Base-by-base conservation (phyloP, 2,888 invertebrate genomes). In the Leucophora obtusa region DNA sequence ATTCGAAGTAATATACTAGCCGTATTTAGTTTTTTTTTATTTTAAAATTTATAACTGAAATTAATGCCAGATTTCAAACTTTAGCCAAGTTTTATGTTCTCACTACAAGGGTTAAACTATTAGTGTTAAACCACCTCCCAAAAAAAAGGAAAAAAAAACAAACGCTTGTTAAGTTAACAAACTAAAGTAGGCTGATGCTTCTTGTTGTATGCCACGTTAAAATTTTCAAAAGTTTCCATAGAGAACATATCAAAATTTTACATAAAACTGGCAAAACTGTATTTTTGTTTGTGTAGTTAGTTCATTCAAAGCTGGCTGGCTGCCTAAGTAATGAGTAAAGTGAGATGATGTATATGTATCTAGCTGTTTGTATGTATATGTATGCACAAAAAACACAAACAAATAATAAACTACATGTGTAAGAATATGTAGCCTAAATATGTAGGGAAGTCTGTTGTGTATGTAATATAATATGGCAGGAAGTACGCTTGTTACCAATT, bases 401-500 rank as follows among this genome's bases (percentile, higher is more conserved):
- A 54, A 51, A 14, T 24, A 71, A 66, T 50, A 33, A 50, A 47
- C 28, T 47, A 38, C 14, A 59, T 59, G 51, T 66, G 82, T 84
- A 85, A 83, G 75, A 84, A 83, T 83, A 85, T 86, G 77, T 82
- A 84, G 38, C 21, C 15, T 28, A 18, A 15, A 35, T 47, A 43
- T 14, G 3, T 15, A 43, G 47, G 43, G 54, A 68, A 63, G 43
- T 71, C 18, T 38, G n/a, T 38, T 71, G 53, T 69, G 17, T 24
- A 15, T 76, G 72, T 68, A 50, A 76, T 56, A 54, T 24, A 71
- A 53, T 53, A 71, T 73, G 69, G 68, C 68, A 74, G 79, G 77
- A 82, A 87, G 88, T 87, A 86, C 84, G 85, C 87, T 88, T 87
- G 87, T 87, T 88, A 86, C 88, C 88, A 88, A 89, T 88, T 88